phyloP scores from a whole-genome alignment of 2,888 invertebrate genomes.

The Lydus trimaculatus region DNA sequence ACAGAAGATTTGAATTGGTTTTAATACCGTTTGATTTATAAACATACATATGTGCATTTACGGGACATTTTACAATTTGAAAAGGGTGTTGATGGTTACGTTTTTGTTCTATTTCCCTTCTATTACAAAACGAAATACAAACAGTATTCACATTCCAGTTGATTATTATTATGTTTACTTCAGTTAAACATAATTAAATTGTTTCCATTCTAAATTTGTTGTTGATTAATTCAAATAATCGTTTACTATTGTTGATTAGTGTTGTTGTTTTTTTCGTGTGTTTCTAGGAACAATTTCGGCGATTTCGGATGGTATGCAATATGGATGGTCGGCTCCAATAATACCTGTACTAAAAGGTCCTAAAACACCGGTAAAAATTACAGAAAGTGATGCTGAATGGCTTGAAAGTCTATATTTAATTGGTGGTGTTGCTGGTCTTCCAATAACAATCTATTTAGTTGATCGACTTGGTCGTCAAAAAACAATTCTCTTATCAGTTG shows the following conservation, averaged over 20 bases:
- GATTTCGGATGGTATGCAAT: slow-evolving; percentile 60
- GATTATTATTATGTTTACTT: slow-evolving; percentile 19
- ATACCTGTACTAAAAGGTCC: slow-evolving; percentile 50
- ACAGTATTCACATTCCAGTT: slow-evolving; percentile 1
- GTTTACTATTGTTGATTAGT: background rate
- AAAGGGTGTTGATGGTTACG: background rate
- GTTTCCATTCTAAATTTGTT: background rate
- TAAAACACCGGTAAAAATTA: slow-evolving; percentile 51
- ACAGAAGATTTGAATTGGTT: too few species aligned
- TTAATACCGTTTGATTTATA: background rate
- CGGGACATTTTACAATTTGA: background rate
- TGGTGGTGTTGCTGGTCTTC: slow-evolving; percentile 53
- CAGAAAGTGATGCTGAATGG: slow-evolving; percentile 47
- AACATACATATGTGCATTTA: too few species aligned
- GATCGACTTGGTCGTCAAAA: slow-evolving; percentile 54
- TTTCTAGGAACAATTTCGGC: slow-evolving; percentile 58
- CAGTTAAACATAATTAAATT: slow-evolving; percentile 10
- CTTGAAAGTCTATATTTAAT: slow-evolving; percentile 51
- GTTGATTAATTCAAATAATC: slow-evolving; percentile 19
- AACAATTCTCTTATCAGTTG: slow-evolving; percentile 53
- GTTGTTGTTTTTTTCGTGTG: slow-evolving; percentile 17
- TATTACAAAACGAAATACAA: background rate
- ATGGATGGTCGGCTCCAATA: slow-evolving; percentile 59
- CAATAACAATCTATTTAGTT: slow-evolving; percentile 52
- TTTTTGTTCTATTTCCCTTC: background rate